Conservation (phyloP, 2,797 vertebrate genomes). For the Erpetoichthys calabaricus region DNA sequence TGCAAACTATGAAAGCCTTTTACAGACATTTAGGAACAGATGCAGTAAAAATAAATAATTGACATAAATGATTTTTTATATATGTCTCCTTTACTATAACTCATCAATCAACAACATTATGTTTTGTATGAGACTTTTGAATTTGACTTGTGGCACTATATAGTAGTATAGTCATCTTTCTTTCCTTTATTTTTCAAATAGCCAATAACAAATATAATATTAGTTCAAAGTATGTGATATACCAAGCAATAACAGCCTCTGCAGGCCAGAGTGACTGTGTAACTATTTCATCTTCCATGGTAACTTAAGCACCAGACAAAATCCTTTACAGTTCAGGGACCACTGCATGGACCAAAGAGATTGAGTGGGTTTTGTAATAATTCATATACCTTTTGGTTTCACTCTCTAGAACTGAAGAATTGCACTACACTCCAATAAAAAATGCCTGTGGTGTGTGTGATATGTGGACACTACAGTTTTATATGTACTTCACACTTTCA, state of each 20-base stretch:
- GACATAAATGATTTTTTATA: too few species aligned
- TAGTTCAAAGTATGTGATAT: constrained; percentile 65
- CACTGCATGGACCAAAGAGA: constrained; percentile 48
- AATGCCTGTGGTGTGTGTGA: constrained; percentile 23
- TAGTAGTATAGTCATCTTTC: too few species aligned
- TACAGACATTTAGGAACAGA: too few species aligned
- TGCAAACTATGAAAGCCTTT: too few species aligned
- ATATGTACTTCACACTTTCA: constrained; percentile 2
- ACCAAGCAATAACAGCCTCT: constrained; percentile 40
- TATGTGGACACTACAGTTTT: neutral
- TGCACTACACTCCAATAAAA: constrained; percentile 27
- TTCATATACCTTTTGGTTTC: constrained; percentile 68
- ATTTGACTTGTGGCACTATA: too few species aligned
- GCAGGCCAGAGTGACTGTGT: constrained; percentile 39
- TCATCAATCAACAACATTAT: too few species aligned
- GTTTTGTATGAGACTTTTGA: too few species aligned
- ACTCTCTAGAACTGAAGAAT: constrained; percentile 54
- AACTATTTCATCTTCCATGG: constrained; percentile 73
- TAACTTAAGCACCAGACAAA: constrained; percentile 69
- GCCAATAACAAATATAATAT: constrained; percentile 62
- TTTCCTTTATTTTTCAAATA: constrained; percentile 25
- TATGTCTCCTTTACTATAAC: too few species aligned
- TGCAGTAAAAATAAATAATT: too few species aligned
- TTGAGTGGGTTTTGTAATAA: constrained; percentile 67
- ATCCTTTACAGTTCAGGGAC: constrained; percentile 54